Base-by-base conservation (phyloP, 2,113 vertebrate genomes). In the Ophiodon elongatus region DNA sequence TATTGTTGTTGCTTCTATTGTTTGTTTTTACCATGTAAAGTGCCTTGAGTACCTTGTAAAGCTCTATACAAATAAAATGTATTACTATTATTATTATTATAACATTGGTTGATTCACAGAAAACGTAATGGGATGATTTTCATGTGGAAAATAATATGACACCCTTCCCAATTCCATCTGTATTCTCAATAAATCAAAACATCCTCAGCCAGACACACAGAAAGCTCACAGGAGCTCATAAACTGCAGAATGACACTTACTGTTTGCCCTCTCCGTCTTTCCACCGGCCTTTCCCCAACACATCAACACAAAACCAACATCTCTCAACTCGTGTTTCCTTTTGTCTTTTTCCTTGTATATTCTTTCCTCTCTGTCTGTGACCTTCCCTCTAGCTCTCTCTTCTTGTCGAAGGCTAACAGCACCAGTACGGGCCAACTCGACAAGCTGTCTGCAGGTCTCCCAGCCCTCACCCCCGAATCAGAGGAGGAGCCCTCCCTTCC, bases 381-480 rank as follows among this genome's bases (percentile, higher is more conserved):
- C 60, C 70, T 82, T 79, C 74, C 54, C 64, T 73, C 76, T 68
- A 96, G 94, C 81, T 89, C 94, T 7, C 89, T 92, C 17, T 91
- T 92, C 62, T 82, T 95, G 63, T 95, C 94, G 66, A 95, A 95
- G 84, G 88, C 92, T 57, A 94, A 93, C 84, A 94, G 94, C 85
- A 94, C 87, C 73, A 96, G 95, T 78, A 93, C 94, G 2, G 93
- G 95, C 14, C 94, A 95, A 75, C 83, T 97, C 59, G 96, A 97
- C 88, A 95, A 94, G 81, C 85, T 95, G 23, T 89, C 92, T 15
- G 68, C 88, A 1, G 88, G 73, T 15, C 52, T 85, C 11, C 89
- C 89, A 0, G 78, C 84, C 6, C 91, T 94, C 21, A 92, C 74
- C 57, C 89, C 91, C 0, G 94, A 95, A 54, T 93, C 92, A 0